These are phyloP conservation scores for Parelbella ahira DNA, from an alignment of 2,888 invertebrate genomes.

Conservation along the genomic window DNA sequence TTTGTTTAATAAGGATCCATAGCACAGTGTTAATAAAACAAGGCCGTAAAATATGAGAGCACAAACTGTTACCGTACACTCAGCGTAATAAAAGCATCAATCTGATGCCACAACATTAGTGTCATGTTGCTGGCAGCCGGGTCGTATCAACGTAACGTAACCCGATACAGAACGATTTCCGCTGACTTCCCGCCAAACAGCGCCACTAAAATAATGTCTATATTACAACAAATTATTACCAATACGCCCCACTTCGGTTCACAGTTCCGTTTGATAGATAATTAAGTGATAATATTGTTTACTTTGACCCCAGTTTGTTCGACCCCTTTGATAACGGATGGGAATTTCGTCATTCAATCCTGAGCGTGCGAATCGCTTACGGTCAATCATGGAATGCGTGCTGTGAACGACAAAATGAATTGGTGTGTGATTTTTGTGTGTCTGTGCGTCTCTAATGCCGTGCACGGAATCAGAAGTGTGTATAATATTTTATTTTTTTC, in stretches of 20 bases:
- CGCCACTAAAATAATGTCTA: conserved; percentile 8
- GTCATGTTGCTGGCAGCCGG: conserved; percentile 17
- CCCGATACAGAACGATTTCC: conserved; percentile 44
- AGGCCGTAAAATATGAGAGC: neutral
- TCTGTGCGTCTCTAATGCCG: conserved; percentile 54
- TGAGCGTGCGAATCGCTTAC: conserved; percentile 44
- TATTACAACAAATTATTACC: conserved; percentile 45
- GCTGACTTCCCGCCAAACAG: conserved; percentile 37
- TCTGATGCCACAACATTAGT: conserved; percentile 11
- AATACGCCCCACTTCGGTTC: conserved; percentile 43
- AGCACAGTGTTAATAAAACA: too few relatives aligned
- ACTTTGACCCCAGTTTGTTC: conserved; percentile 55
- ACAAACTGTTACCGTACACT: neutral
- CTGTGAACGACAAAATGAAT: conserved; percentile 54
- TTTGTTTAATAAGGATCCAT: too few relatives aligned
- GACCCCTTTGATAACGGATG: conserved; percentile 41
- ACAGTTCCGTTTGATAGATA: conserved; percentile 48
- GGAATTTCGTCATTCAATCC: conserved; percentile 57
- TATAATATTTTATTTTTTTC: conserved; percentile 31
- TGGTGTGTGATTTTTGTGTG: conserved; percentile 63
- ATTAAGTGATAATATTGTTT: conserved; percentile 62
- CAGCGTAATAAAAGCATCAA: conserved; percentile 11
- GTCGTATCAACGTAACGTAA: conserved; percentile 38
- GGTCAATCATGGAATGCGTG: conserved; percentile 47
- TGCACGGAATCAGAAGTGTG: conserved; percentile 63